These are phyloP conservation scores for Fulmarus glacialis DNA, from an alignment of 2,113 vertebrate genomes.

Conservation along the genomic window DNA sequence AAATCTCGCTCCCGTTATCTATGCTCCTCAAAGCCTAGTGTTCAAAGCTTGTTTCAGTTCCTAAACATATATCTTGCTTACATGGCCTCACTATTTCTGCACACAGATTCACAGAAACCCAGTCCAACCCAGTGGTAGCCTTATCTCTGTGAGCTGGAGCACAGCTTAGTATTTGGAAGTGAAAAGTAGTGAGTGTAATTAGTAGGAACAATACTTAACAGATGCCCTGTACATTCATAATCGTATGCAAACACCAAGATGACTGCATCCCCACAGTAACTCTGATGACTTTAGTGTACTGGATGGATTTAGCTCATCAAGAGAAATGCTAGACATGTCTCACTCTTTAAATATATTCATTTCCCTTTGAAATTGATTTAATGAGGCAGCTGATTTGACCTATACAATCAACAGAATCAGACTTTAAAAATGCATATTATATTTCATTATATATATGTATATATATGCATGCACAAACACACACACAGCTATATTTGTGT, in stretches of 20 bases:
- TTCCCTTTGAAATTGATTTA: constrained; percentile 59
- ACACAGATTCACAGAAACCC: not conserved
- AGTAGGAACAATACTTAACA: not conserved
- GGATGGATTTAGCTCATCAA: constrained; percentile 51
- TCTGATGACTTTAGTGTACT: constrained; percentile 11
- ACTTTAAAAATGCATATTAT: constrained; percentile 22
- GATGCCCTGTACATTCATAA: not conserved
- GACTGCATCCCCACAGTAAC: not conserved
- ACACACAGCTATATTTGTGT: not conserved
- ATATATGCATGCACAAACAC: not conserved
- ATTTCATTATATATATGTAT: constrained; percentile 20
- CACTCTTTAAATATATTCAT: constrained; percentile 59
- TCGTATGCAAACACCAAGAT: not conserved
- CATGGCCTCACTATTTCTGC: not conserved
- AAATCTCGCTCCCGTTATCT: not conserved
- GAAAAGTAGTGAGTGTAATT: not conserved
- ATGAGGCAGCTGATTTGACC: constrained; percentile 52
- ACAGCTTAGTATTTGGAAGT: not conserved
- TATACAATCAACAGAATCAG: constrained; percentile 51
- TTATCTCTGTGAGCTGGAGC: not conserved
- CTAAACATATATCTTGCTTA: not conserved
- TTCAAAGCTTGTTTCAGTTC: not conserved
- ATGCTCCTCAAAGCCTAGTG: not conserved
- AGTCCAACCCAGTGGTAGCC: not conserved
- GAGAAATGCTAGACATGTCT: constrained; percentile 47